A percentile compares a stretch with the other conserved stretches of the same genome.
Evolutionary conservation across 1,140 invertebrate species (phyloP).

Genomic region (Protaetia brevitarsis): DNA sequence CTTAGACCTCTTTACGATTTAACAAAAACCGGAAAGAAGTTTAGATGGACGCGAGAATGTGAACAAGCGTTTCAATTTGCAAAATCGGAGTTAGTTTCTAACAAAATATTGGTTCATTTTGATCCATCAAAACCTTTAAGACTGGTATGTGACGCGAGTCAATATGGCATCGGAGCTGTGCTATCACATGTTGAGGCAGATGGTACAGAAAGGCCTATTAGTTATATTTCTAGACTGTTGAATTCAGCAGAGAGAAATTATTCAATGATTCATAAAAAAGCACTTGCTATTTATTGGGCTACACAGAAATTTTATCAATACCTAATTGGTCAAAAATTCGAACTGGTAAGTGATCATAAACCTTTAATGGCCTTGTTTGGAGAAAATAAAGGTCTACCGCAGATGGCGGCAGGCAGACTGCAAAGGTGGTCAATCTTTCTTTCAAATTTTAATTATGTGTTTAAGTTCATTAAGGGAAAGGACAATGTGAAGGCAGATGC

Average conservation of each 20-base stretch:
- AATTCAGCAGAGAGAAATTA: constrained; percentile 25
- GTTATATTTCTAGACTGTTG: constrained; percentile 25
- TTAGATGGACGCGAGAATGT: constrained; percentile 5
- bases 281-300: constrained; percentile 52
- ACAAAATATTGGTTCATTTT: constrained; percentile 18
- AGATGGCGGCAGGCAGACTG: constrained; percentile 37
- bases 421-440: constrained; percentile 42
- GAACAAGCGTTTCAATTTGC: not conserved
- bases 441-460: constrained; percentile 40
- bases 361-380: constrained; percentile 51
- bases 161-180: constrained; percentile 21
- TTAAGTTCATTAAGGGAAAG: constrained; percentile 34
- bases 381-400: constrained; percentile 40
- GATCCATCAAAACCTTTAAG: constrained; percentile 2
- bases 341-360: constrained; percentile 52
- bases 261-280: constrained; percentile 52
- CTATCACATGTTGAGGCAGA: constrained; percentile 18
- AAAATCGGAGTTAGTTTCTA: not conserved
- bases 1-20: constrained; percentile 7
- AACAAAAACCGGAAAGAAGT: not conserved
- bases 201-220: constrained; percentile 23
- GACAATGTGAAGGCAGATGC: constrained; percentile 35
- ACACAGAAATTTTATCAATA: constrained; percentile 55
- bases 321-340: constrained; percentile 52
- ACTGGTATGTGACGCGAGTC: constrained; percentile 12